phyloP scores from a whole-genome alignment of 2,888 invertebrate species.

The Andrena bicolor region DNA sequence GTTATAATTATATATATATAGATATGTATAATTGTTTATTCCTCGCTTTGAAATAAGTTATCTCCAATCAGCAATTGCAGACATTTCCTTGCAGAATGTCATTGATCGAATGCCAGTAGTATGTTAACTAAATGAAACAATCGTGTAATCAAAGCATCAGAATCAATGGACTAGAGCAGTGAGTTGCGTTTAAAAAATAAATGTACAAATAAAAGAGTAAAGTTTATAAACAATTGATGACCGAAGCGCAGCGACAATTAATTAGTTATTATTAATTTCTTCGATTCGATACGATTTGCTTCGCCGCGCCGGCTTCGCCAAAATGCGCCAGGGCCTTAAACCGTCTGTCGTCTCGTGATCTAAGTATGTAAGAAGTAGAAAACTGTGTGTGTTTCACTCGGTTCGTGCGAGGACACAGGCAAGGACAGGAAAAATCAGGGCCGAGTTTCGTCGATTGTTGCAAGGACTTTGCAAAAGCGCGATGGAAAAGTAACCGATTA shows the following conservation, averaged over 20 bases:
- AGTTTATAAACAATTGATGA: too few relatives aligned
- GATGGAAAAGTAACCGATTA: constrained; percentile 39
- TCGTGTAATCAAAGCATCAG: too few relatives aligned
- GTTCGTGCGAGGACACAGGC: constrained; percentile 62
- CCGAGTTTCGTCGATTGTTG: constrained; percentile 40
- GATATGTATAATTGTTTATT: background rate
- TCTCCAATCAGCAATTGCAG: background rate
- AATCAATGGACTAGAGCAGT: too few relatives aligned
- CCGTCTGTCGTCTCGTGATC: background rate
- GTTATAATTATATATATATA: too few relatives aligned
- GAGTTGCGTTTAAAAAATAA: background rate
- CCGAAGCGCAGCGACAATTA: too few relatives aligned
- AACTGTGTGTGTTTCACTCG: constrained; percentile 9
- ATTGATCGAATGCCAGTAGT: background rate
- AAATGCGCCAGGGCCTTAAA: too few relatives aligned
- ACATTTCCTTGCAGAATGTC: background rate
- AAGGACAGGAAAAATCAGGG: constrained; percentile 49
- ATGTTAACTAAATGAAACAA: background rate
- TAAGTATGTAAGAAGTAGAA: background rate
- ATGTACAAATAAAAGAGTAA: background rate
- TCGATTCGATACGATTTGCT: too few relatives aligned
- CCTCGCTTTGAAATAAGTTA: background rate
- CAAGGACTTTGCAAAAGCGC: constrained; percentile 41
- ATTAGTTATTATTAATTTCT: too few relatives aligned
- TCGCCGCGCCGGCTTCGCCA: too few relatives aligned